Evolutionary conservation across 2,797 vertebrate genomes (phyloP), one percentile per base, ranked within the genome.

Genomic region (Dendrocincla tyrannina): DNA sequence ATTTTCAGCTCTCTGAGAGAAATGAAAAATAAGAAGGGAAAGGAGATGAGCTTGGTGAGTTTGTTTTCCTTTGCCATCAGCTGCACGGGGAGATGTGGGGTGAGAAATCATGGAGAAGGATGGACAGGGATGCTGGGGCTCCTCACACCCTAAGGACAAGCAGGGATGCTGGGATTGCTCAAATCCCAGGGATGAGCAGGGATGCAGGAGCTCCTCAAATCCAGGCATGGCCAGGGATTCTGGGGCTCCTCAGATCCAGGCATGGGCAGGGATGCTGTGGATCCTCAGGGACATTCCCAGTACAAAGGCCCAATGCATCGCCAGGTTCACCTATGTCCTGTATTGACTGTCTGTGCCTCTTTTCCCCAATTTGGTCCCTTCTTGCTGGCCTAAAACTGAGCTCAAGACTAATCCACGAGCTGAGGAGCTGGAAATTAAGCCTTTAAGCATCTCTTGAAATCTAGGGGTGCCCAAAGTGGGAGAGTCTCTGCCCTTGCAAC

Each of bases 1-100:
- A 13, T 74, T 76, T n/a, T 33, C 35, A 68, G 84, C 47, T 82
- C 62, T 35, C 73, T 42, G 11, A 72, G 76, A 27, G 23, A 32
- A 67, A 52, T 16, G 25, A 56, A 68, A 50, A n/a, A 35, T 4
- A 19, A 63, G 72, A 37, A 63, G 35, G 68, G 30, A 74, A 85
- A 42, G 0, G 5, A 72, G 42, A 46, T 0, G 2, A 49, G 27
- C 52, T 85, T 1, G 0, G 7, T 17, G 63, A 35, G 14, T 16
- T 56, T 47, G 53, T 50, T 60, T 37, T 59, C 25, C 80, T 58
- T 41, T 39, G 35, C 62, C 25, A 5, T 44, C n/a, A 63, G 15
- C 32, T 39, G 46, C 25, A 50, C 33, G 42, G 53, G 47, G 63
- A 75, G 60, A 15, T 13, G 18, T 1, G 35, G 28, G 24, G 10